These are phyloP conservation scores for Cantharis rustica DNA, from an alignment of 2,888 invertebrate genomes.

Conservation along the genomic window DNA sequence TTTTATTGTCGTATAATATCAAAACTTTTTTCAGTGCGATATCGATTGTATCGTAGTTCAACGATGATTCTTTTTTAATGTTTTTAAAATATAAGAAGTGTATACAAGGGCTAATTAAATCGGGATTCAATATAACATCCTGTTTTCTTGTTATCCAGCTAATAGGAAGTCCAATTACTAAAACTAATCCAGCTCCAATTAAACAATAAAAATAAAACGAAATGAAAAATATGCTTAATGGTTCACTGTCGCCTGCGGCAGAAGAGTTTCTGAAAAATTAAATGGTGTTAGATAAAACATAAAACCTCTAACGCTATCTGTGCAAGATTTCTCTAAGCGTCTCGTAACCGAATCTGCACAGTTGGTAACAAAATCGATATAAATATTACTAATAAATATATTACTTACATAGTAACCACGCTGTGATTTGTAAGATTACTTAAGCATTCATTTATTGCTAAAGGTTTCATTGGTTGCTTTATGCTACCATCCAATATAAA, in stretches of 20 bases:
- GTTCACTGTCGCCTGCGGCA: slow-evolving; percentile 1
- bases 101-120: slow-evolving; percentile 30
- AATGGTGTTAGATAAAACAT: not conserved
- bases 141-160: slow-evolving; percentile 30
- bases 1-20: not conserved
- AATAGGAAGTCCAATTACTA: slow-evolving; percentile 27
- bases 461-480: slow-evolving; percentile 34
- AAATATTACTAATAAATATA: too few species aligned
- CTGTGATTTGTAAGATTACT: not conserved
- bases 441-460: slow-evolving; percentile 38
- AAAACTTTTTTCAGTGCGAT: not conserved
- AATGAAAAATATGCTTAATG: slow-evolving; percentile 37
- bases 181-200: slow-evolving; percentile 22
- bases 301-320: not conserved
- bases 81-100: slow-evolving; percentile 3
- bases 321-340: not conserved
- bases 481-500: slow-evolving; percentile 37
- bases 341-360: not conserved
- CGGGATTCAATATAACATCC: slow-evolving; percentile 16
- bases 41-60: not conserved
- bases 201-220: slow-evolving; percentile 41
- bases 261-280: not conserved
- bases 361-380: not conserved
- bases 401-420: not conserved
- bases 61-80: not conserved